Evolutionary conservation across 92 coral and sea anemone genomes (phyloP), one percentile per base, ranked within the genome.

Genomic region (Diadumene lineata): DNA sequence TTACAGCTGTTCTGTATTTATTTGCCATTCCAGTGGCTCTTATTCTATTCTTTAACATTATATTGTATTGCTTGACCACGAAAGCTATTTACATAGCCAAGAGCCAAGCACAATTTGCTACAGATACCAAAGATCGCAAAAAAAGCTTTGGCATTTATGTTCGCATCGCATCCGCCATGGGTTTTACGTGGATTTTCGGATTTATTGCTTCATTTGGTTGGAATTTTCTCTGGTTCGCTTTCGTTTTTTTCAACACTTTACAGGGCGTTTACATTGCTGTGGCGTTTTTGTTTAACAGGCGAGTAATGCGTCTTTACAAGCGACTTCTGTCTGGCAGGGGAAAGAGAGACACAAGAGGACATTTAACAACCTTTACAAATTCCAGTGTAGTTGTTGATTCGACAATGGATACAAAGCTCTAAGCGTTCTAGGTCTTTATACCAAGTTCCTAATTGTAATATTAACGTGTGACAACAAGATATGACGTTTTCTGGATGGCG

Each of bases 211-310:
- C 79, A 25, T 18, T 81, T 28, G 60, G 34, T 16, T 13, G 60
- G 56, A 23, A 21, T 38, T 63, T 70, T 56, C 55, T 81, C 60
- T 74, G 79, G 77, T 86, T 76, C 43, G 50, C 80, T 1, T 76
- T 76, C 31, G 79, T 73, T 11, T 24, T 81, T 22, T 26, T 66
- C 10, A 76, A 76, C 57, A 28, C 79, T 11, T 24, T 81, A n/a
- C 91, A 86, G 63, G 91, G 87, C 10, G 84, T 61, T 6, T 81
- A 86, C 73, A 72, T 77, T 43, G 81, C 87, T 34, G 21, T 70
- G 50, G 91, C 91, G 13, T 86, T 86, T 57, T 73, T 65, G 0
- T 74, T 86, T 43, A 72, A 44, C 46, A 28, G 67, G 33, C 60
- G 87, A 11, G 82, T 71, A 1, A 28, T 73, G 62, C 48, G 19